Evolutionary conservation across 2,888 invertebrate species (phyloP).

Genomic region (Quadroppia sp.): DNA sequence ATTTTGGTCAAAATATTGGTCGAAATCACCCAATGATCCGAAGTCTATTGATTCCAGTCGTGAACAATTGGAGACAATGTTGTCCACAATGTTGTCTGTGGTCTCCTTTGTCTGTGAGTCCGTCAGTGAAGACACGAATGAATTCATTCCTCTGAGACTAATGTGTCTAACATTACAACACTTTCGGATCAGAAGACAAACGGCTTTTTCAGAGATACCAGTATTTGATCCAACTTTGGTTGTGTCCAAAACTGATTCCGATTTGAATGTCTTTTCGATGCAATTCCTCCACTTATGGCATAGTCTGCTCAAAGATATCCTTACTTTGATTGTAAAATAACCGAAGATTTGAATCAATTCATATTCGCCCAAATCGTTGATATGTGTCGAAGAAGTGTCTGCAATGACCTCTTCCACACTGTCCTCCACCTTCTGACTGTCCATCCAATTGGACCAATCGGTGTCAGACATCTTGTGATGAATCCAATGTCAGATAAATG

Average conservation of each 20-base stretch:
- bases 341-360: not conserved
- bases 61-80: not conserved
- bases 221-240: not conserved
- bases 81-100: not conserved
- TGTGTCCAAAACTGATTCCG: not conserved
- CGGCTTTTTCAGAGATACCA: not conserved
- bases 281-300: not conserved
- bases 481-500: too few species aligned
- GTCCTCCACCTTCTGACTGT: not conserved
- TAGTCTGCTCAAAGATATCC: not conserved
- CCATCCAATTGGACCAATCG: not conserved
- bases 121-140: too few species aligned
- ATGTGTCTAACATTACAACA: constrained; percentile 22
- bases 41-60: not conserved
- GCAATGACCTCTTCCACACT: not conserved
- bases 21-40: not conserved
- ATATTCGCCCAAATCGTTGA: not conserved
- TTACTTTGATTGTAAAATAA: not conserved
- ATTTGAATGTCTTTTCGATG: constrained; percentile 1
- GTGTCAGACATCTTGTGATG: not conserved
- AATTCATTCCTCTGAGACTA: too few species aligned
- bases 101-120: not conserved
- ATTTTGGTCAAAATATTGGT: not conserved
- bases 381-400: not conserved
- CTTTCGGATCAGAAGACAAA: not conserved